A percentile compares a stretch with the other conserved stretches of the same genome.
Conservation (phyloP, 2,797 vertebrate genomes). For the Platyrinchus mystaceus region DNA sequence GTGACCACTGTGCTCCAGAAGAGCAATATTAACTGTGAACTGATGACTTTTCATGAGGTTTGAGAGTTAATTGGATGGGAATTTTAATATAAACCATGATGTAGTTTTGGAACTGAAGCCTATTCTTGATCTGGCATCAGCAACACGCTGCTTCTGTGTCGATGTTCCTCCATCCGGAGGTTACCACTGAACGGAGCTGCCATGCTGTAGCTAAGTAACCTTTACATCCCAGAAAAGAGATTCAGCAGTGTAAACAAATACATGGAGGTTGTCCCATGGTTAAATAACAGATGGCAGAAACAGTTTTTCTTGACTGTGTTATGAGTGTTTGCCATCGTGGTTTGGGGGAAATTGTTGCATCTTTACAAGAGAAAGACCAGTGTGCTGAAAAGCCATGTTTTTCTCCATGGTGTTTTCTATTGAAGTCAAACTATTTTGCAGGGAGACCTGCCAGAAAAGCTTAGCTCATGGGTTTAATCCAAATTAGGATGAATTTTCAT, state of each 20-base stretch:
- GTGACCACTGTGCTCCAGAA: not conserved
- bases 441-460: slow-evolving; percentile 30
- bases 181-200: not conserved
- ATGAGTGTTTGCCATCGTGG: not conserved
- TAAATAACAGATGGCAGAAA: not conserved
- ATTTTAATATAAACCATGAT: not conserved
- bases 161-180: not conserved
- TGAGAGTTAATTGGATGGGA: not conserved
- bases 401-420: slow-evolving; percentile 53
- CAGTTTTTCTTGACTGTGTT: not conserved
- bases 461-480: not conserved
- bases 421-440: slow-evolving; percentile 57
- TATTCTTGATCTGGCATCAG: not conserved
- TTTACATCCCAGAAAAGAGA: not conserved
- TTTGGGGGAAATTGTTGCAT: not conserved
- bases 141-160: accelerated
- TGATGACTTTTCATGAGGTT: not conserved
- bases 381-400: slow-evolving; percentile 22
- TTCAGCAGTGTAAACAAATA: not conserved
- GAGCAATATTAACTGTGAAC: not conserved
- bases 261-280: not conserved
- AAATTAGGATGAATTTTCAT: slow-evolving; percentile 3
- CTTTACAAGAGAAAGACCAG: not conserved
- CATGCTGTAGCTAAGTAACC: not conserved
- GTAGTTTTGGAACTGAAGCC: not conserved